Conservation (phyloP, 2,797 vertebrate species). For the Danio tinwini region DNA sequence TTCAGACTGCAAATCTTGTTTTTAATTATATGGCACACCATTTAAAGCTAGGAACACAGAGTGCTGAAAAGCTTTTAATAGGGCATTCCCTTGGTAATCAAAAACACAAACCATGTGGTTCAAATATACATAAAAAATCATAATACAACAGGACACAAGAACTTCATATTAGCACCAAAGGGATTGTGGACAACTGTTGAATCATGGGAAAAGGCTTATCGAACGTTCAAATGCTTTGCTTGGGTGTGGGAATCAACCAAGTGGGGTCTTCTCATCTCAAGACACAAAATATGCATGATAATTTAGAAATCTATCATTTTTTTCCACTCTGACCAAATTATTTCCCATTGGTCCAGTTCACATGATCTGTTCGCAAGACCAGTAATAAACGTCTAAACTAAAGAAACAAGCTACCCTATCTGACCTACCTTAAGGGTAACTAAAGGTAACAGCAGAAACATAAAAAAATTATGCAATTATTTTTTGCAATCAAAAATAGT, state of each 20-base stretch:
- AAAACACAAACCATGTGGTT: constrained; percentile 1
- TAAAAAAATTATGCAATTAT: neutral
- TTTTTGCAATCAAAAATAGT: neutral
- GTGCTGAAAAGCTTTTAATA: neutral
- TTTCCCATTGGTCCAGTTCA: neutral
- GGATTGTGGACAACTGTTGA: constrained; percentile 15
- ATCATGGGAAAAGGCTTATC: constrained; percentile 29
- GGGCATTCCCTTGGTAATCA: neutral
- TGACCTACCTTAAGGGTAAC: neutral
- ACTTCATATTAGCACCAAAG: constrained; percentile 4
- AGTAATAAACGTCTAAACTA: neutral
- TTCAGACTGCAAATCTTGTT: neutral
- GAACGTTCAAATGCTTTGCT: constrained; percentile 16
- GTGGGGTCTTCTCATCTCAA: constrained; percentile 50
- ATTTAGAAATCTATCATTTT: constrained; percentile 16
- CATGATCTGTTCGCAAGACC: neutral
- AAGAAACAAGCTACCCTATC: neutral
- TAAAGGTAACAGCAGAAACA: neutral
- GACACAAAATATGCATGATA: neutral
- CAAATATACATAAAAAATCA: constrained; percentile 14
- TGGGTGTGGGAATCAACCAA: constrained; percentile 44
- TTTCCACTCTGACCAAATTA: constrained; percentile 11
- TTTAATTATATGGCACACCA: neutral
- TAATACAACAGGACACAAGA: constrained; percentile 6
- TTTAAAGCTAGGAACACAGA: neutral